Evolutionary conservation across 2,888 invertebrate species (phyloP).

Genomic region (Sympetrum striolatum): DNA sequence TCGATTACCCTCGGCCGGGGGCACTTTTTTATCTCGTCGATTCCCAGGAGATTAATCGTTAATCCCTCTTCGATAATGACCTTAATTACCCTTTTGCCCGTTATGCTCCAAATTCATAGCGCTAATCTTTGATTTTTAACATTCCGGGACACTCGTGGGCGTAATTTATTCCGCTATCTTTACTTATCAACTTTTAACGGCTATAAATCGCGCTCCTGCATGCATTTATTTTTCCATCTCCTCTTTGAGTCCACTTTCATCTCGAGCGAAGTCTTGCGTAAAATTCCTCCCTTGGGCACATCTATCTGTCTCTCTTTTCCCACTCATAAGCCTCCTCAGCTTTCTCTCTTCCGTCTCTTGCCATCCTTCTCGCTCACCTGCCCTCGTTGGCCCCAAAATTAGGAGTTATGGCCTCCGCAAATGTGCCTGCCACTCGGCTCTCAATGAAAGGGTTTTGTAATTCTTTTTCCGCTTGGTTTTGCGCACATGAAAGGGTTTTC

Average conservation of each 20-base stretch:
- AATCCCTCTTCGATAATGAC: too few species aligned
- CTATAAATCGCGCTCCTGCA: background rate
- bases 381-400: background rate
- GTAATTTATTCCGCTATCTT: too few species aligned
- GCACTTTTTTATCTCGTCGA: too few species aligned
- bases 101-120: too few species aligned
- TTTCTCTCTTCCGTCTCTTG: background rate
- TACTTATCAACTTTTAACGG: background rate
- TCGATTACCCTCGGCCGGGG: too few species aligned
- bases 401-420: constrained; percentile 34
- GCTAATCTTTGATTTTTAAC: too few species aligned
- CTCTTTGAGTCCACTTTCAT: background rate
- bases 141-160: too few species aligned
- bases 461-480: background rate
- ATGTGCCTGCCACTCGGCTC: constrained; percentile 20
- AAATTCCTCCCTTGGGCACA: background rate
- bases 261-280: background rate
- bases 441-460: background rate
- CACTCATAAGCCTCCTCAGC: background rate
- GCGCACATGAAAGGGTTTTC: background rate
- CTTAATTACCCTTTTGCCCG: too few species aligned
- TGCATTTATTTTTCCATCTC: background rate
- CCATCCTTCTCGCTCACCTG: background rate
- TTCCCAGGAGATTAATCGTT: too few species aligned
- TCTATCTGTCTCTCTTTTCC: background rate